Percentiles rank a stretch among this genome's conserved stretches.
Conservation (phyloP, 2,888 invertebrate genomes). For the Mystacides longicornis region DNA sequence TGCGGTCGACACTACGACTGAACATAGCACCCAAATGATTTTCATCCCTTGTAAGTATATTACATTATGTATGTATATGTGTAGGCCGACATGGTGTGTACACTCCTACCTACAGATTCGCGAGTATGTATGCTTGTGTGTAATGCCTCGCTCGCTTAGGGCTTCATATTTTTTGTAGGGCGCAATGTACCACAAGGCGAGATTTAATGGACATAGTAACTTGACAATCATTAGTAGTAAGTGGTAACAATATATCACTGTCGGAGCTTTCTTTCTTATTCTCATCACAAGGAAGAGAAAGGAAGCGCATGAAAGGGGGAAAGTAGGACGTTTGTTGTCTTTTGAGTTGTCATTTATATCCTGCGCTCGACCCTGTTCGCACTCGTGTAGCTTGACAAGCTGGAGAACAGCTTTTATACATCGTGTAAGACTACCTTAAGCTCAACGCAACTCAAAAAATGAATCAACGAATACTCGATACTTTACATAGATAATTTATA, state of each 20-base stretch:
- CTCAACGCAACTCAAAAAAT: no score
- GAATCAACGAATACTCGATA: no score
- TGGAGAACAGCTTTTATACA: no score
- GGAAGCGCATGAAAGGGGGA: conserved; percentile 3
- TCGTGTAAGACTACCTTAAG: no score
- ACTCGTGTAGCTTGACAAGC: neutral
- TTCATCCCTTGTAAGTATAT: no score
- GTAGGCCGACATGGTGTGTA: no score
- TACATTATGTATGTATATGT: no score
- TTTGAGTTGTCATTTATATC: conserved; percentile 26
- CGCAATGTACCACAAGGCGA: conserved; percentile 8
- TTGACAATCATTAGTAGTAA: conserved; percentile 26
- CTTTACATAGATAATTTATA: no score
- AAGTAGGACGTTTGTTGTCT: conserved; percentile 24
- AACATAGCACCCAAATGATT: no score
- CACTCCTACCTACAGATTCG: no score
- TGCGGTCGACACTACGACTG: no score
- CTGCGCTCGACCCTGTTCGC: conserved; percentile 2
- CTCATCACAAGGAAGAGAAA: conserved; percentile 12
- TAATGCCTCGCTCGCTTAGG: neutral
- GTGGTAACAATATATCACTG: conserved; percentile 26
- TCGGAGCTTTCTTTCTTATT: conserved; percentile 22
- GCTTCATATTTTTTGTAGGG: conserved; percentile 15
- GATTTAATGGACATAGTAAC: conserved; percentile 26
- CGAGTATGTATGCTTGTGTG: neutral